These are phyloP conservation scores for Dastarcus helophoroides DNA, from an alignment of 2,888 invertebrate species.

Conservation along the genomic window DNA sequence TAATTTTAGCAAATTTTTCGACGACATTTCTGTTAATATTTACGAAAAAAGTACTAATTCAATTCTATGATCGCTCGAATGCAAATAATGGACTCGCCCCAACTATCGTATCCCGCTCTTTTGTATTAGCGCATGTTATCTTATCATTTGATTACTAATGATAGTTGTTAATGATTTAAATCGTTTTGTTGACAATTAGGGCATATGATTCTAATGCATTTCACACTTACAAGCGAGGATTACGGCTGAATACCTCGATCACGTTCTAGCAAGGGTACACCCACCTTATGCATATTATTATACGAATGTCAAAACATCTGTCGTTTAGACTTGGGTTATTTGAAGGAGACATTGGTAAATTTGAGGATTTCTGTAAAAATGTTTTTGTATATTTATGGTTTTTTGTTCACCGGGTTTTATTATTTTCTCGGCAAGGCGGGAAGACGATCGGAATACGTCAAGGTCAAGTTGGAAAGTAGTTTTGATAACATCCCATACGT, in stretches of 20 bases:
- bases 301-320: background rate
- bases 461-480: conserved; percentile 30
- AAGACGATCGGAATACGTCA: conserved; percentile 28
- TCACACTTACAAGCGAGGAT: background rate
- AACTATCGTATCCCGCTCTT: conserved; percentile 35
- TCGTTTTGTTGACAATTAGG: background rate
- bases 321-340: too few species aligned
- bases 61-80: conserved; percentile 17
- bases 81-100: conserved; percentile 33
- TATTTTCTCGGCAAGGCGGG: conserved; percentile 27
- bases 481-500: conserved; percentile 24
- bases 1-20: conserved; percentile 22
- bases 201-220: background rate
- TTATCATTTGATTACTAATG: conserved; percentile 12
- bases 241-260: background rate
- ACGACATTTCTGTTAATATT: conserved; percentile 33
- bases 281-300: background rate
- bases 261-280: background rate
- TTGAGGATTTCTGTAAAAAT: too few species aligned
- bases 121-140: conserved; percentile 29
- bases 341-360: too few species aligned
- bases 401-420: background rate
- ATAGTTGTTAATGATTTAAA: background rate
- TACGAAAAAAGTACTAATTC: conserved; percentile 18
- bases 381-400: background rate